phyloP scores from a whole-genome alignment of 2,888 invertebrate species.

The Gortyna flavago region DNA sequence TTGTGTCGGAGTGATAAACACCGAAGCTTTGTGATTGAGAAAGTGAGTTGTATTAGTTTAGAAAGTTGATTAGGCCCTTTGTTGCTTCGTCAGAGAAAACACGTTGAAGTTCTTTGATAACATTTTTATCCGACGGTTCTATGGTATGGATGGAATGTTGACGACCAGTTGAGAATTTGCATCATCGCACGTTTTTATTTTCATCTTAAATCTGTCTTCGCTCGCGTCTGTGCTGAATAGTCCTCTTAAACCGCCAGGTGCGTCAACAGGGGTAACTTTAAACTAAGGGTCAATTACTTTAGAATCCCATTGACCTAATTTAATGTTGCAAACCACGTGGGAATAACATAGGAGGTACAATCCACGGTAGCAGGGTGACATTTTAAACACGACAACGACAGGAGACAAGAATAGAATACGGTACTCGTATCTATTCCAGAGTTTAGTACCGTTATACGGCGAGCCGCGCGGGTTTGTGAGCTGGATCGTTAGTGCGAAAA shows the following conservation, averaged over 20 bases:
- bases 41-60: conserved; percentile 34
- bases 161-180: conserved; percentile 4
- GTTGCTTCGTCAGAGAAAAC: conserved; percentile 6
- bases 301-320: conserved; percentile 30
- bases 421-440: conserved; percentile 58
- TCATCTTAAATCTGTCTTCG: background rate
- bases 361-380: conserved; percentile 25
- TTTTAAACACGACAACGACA: conserved; percentile 55
- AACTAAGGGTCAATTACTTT: background rate
- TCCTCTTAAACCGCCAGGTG: conserved; percentile 2
- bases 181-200: background rate
- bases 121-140: background rate
- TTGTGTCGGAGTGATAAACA: conserved; percentile 31
- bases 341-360: conserved; percentile 4
- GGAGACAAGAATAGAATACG: conserved; percentile 54
- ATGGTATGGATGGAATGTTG: background rate
- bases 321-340: conserved; percentile 21
- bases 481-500: conserved; percentile 55
- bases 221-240: background rate
- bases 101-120: background rate
- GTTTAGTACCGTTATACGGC: conserved; percentile 51
- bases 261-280: background rate
- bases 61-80: conserved; percentile 34
- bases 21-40: conserved; percentile 29
- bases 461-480: conserved; percentile 31